phyloP scores from a whole-genome alignment of 2,888 invertebrate genomes.

The Calameuta pallipes region DNA sequence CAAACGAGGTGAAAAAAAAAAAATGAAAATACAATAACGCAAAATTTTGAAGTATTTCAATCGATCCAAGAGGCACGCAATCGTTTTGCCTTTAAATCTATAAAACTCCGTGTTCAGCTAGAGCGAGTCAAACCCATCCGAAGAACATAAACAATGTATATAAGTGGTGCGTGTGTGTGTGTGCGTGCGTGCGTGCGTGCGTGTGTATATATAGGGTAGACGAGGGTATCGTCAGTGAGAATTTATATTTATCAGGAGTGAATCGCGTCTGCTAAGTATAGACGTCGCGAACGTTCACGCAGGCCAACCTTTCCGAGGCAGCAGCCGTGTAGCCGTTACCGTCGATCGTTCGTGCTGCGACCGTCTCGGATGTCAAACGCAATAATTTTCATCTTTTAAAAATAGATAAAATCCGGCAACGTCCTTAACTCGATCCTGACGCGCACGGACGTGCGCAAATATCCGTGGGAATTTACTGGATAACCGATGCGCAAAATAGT shows the following conservation, averaged over 20 bases:
- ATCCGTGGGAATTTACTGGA: too few species aligned
- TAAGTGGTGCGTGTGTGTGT: not conserved
- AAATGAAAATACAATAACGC: too few species aligned
- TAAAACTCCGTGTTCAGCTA: too few species aligned
- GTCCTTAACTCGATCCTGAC: too few species aligned
- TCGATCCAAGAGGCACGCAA: too few species aligned
- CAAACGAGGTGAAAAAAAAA: too few species aligned
- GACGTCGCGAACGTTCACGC: constrained; percentile 34
- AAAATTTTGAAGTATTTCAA: too few species aligned
- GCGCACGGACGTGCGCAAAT: too few species aligned
- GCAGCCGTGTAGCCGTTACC: not conserved
- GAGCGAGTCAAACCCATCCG: too few species aligned
- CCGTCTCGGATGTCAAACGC: constrained; percentile 44
- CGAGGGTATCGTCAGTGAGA: not conserved
- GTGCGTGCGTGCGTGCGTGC: not conserved
- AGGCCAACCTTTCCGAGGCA: not conserved
- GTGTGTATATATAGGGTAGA: not conserved
- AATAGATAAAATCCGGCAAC: constrained; percentile 30
- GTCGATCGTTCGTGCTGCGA: constrained; percentile 1
- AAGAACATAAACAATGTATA: not conserved
- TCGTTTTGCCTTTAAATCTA: too few species aligned
- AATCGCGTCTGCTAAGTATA: constrained; percentile 43
- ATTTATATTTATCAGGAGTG: constrained; percentile 37
- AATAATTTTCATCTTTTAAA: constrained; percentile 31
- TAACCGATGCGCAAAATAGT: too few species aligned